Conservation (phyloP, 2,888 invertebrate species). For the Eupeodes latifasciatus region DNA sequence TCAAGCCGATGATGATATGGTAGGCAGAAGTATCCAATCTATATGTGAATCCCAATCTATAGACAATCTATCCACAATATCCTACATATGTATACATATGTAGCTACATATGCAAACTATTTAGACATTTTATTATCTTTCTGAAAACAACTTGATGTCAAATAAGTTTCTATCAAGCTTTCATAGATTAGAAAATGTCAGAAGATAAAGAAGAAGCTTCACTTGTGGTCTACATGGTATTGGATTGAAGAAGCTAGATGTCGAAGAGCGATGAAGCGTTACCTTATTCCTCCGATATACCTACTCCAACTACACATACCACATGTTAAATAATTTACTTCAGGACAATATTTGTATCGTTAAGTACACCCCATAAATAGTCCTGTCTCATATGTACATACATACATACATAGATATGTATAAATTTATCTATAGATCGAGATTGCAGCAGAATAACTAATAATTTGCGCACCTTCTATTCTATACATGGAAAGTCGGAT, state of each 20-base stretch:
- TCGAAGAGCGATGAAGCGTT: constrained; percentile 61
- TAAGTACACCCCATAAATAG: constrained; percentile 50
- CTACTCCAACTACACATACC: neutral
- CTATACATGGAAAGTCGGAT: neutral
- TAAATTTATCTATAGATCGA: neutral
- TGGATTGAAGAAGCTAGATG: constrained; percentile 25
- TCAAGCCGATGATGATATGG: neutral
- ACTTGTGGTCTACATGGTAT: neutral
- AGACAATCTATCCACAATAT: neutral
- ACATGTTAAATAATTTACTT: constrained; percentile 71
- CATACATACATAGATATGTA: neutral
- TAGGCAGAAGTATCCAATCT: too few relatives aligned
- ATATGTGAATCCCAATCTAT: too few relatives aligned
- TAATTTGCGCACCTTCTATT: constrained; percentile 50
- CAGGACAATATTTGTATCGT: constrained; percentile 62
- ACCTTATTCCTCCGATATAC: neutral
- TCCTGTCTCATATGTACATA: neutral
- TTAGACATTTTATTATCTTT: constrained; percentile 28
- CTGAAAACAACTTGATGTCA: constrained; percentile 30
- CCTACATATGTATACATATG: neutral
- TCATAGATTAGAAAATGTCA: constrained; percentile 44
- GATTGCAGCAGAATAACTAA: constrained; percentile 67
- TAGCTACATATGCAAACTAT: neutral
- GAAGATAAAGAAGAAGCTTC: neutral
- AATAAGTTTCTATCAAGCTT: constrained; percentile 35